Evolutionary conservation across 2,888 invertebrate species (phyloP), one percentile per base, ranked within the genome.

Genomic region (Osmoderma eremita): DNA sequence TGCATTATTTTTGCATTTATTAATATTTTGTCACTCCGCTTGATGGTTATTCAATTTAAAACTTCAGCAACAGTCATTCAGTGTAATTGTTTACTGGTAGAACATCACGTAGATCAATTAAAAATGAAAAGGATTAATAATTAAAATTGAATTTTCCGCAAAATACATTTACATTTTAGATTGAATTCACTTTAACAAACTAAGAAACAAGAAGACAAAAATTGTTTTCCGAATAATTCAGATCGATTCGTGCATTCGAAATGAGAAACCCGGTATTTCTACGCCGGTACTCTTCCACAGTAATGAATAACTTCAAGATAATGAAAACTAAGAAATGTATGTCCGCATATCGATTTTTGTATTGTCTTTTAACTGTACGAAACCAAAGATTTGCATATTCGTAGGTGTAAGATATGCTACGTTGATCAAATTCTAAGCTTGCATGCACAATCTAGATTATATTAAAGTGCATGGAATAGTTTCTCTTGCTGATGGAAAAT

Each of bases 301-400:
- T 41, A 15, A 15, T 15, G 48, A 15, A 18, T 18, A 18, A 49
- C 10, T 17, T 12, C 1, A 49, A 15, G 20, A 17, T 5, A 18
- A 17, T 5, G 20, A 49, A 49, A 49, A 20, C 18, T 6, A 20
- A 4, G 48, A 49, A 49, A 49, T 15, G 12, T 42, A 42, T n/a
- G 42, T n/a, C 18, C 18, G 20, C 3, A 4, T 49, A 49, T 49
- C 48, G 48, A 49, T 49, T 49, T 13, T 42, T 42, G 13, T 10
- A 10, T 42, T 18, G 3, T 18, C 10, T 18, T 49, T 49, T 12
- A 49, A 20, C 12, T 18, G 48, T 18, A 17, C 12, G 20, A 8
- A 49, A 22, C 8, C 13, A 4, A 1, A 18, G 20, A 49, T 49
- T 49, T 49, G 48, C 48, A 49, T 49, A 18, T 18, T 49, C n/a